phyloP scores from a whole-genome alignment of 1,140 invertebrate genomes.

The Ostrea edulis region DNA sequence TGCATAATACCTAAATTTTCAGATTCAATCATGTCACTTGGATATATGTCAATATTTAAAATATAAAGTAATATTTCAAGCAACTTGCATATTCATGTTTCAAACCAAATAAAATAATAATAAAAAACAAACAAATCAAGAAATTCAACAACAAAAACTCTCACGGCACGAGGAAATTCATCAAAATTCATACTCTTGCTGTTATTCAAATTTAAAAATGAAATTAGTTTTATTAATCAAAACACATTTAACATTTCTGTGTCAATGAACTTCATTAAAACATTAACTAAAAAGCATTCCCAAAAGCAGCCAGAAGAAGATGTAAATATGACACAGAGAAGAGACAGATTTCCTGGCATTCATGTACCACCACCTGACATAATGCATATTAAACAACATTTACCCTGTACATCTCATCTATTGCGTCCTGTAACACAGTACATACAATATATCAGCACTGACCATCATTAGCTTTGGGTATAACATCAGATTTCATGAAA shows the following conservation, averaged over 20 bases:
- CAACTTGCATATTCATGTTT: too few species aligned
- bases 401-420: constrained; percentile 25
- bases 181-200: too few species aligned
- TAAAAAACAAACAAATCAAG: too few species aligned
- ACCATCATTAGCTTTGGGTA: background rate
- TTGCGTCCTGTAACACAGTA: background rate
- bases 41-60: too few species aligned
- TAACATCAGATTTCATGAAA: background rate
- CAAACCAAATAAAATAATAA: too few species aligned
- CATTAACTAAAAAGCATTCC: background rate
- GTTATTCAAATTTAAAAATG: too few species aligned
- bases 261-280: background rate
- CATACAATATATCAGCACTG: background rate
- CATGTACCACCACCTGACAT: background rate
- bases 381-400: background rate
- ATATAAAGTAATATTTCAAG: too few species aligned
- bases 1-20: too few species aligned
- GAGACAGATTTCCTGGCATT: background rate
- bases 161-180: too few species aligned
- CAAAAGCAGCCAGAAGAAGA: background rate
- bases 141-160: too few species aligned
- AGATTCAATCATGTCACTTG: too few species aligned
- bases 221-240: background rate
- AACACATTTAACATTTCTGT: background rate
- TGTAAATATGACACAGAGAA: background rate